Conservation (phyloP, 2,113 vertebrate genomes). For the Gasterosteus aculeatus region DNA sequence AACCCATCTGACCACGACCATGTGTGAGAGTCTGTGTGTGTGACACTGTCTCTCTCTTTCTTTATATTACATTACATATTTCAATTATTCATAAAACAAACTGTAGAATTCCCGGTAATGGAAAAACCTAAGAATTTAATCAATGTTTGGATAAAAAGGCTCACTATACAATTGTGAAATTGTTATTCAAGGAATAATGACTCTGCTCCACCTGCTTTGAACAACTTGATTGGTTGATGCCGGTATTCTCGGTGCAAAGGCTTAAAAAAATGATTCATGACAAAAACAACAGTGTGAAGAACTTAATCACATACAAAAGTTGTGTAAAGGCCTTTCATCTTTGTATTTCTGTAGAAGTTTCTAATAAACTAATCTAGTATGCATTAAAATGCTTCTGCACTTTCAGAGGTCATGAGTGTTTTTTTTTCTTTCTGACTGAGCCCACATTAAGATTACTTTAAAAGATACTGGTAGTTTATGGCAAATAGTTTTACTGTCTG, state of each 20-base stretch:
- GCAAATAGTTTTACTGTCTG: not conserved
- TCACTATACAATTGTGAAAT: not conserved
- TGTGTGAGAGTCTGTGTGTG: not conserved
- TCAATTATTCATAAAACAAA: not conserved
- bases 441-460: not conserved
- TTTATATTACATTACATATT: not conserved
- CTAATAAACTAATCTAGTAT: not conserved
- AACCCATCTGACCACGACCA: constrained; percentile 10
- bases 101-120: not conserved
- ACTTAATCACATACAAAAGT: not conserved
- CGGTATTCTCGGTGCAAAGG: too few species aligned
- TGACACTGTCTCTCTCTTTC: not conserved
- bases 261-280: not conserved
- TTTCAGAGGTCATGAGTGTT: not conserved
- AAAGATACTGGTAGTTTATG: not conserved
- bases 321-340: not conserved
- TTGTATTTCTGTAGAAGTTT: not conserved
- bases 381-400: not conserved
- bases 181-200: too few species aligned
- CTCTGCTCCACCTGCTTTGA: too few species aligned
- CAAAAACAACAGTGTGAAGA: not conserved
- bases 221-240: too few species aligned
- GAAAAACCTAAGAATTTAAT: not conserved
- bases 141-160: not conserved
- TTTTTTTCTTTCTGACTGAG: not conserved